Percentiles rank a stretch among this genome's conserved stretches.
phyloP scores from a whole-genome alignment of 2,113 vertebrate species.

The Cyanoliseus patagonus region DNA sequence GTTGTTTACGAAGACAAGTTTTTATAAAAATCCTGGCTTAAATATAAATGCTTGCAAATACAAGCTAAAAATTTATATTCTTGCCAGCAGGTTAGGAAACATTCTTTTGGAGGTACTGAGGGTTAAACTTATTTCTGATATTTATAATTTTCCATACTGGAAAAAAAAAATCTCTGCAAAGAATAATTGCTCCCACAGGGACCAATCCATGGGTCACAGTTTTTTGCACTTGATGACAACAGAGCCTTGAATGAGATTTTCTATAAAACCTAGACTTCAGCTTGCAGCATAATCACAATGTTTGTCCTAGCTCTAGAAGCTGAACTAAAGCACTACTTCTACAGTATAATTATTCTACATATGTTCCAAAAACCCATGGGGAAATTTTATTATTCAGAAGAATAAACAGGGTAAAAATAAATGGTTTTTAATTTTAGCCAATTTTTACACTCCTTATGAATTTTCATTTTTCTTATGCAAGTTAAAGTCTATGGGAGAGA shows the following conservation, averaged over 20 bases:
- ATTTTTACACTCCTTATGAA: conserved; percentile 64
- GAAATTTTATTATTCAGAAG: conserved; percentile 40
- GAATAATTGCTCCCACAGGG: conserved; percentile 93
- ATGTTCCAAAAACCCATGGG: conserved; percentile 29
- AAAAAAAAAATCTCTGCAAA: conserved; percentile 64
- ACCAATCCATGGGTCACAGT: conserved; percentile 80
- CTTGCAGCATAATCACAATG: conserved; percentile 54
- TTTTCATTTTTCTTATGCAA: conserved; percentile 66
- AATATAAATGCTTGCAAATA: conserved; percentile 34
- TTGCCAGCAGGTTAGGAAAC: conserved; percentile 50
- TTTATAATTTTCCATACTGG: conserved; percentile 76
- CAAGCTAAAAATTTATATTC: conserved; percentile 14
- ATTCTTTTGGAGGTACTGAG: conserved; percentile 72
- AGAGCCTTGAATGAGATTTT: conserved; percentile 73
- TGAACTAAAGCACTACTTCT: conserved; percentile 19
- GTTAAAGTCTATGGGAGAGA: conserved; percentile 45
- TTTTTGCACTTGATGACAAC: conserved; percentile 74
- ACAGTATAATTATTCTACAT: conserved; percentile 38
- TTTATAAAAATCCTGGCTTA: neutral
- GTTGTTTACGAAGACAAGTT: neutral
- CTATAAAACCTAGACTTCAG: conserved; percentile 62
- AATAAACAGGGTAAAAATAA: conserved; percentile 48
- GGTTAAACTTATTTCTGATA: conserved; percentile 82
- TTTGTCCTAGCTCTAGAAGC: conserved; percentile 40
- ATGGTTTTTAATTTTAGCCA: conserved; percentile 66